Evolutionary conservation across 2,113 vertebrate species (phyloP).

Genomic region (Gymnorhina tibicen): DNA sequence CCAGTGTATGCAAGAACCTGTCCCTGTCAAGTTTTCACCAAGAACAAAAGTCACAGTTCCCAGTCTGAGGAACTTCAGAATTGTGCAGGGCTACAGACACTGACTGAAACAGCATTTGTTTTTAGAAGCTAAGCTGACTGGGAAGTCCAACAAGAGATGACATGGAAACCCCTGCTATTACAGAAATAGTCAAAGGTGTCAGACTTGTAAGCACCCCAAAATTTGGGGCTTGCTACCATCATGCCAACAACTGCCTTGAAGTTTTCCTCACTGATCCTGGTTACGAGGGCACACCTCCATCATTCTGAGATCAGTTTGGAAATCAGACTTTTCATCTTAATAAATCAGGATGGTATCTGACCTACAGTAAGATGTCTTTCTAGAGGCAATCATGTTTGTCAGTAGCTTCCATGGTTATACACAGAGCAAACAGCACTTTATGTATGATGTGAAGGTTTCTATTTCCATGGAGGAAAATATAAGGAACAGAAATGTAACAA

Average conservation of each 20-base stretch:
- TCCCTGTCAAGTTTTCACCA: background rate
- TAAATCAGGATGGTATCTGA: background rate
- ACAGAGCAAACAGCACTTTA: background rate
- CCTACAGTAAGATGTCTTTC: background rate
- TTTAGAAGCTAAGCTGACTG: background rate
- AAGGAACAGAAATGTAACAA: background rate
- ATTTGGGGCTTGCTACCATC: background rate
- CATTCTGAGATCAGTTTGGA: background rate
- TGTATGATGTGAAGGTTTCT: background rate
- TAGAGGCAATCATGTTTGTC: background rate
- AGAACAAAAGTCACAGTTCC: background rate
- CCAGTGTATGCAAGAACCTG: fast-evolving
- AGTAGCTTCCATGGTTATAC: background rate
- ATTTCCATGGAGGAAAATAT: background rate
- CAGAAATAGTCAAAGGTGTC: background rate
- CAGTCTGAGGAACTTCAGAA: background rate
- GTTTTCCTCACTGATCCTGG: background rate
- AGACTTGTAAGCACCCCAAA: background rate
- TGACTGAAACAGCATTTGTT: background rate
- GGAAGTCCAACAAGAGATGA: background rate
- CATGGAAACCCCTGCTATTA: background rate
- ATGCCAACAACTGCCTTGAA: background rate
- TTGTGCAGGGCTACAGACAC: background rate
- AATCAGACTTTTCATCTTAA: background rate
- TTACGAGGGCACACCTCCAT: background rate